Percentiles rank a stretch among this genome's conserved stretches.
Evolutionary conservation across 2,888 invertebrate genomes (phyloP).

Genomic region (Toxonevra muliebris): DNA sequence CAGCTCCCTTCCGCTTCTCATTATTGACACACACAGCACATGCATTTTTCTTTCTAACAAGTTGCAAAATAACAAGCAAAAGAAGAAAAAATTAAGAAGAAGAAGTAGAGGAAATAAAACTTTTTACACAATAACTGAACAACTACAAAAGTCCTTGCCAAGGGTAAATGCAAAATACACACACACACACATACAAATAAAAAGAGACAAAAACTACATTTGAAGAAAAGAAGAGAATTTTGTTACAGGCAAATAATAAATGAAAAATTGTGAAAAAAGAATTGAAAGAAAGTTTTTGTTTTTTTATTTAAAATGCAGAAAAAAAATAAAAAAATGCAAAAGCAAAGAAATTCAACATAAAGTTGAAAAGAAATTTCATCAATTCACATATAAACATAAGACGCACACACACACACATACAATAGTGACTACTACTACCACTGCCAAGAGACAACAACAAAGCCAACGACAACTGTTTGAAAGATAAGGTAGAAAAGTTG

Average conservation of each 20-base stretch:
- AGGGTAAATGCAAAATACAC: constrained; percentile 57
- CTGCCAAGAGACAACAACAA: background rate
- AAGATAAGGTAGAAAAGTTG: too few species aligned
- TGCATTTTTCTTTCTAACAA: constrained; percentile 8
- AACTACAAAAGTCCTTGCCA: constrained; percentile 56
- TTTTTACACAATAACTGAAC: constrained; percentile 36
- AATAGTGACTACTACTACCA: background rate
- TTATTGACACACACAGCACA: too few species aligned
- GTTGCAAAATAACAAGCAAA: constrained; percentile 14
- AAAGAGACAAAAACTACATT: constrained; percentile 41
- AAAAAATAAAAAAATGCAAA: constrained; percentile 39
- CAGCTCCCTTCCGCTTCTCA: too few species aligned
- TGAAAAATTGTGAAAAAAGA: constrained; percentile 21
- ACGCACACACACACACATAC: constrained; percentile 7
- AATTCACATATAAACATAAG: background rate
- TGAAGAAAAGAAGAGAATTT: constrained; percentile 16
- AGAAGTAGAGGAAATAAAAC: constrained; percentile 56
- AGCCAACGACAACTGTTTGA: background rate
- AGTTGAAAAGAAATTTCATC: constrained; percentile 15
- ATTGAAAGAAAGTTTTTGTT: constrained; percentile 28
- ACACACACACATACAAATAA: constrained; percentile 9
- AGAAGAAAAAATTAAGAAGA: constrained; percentile 40
- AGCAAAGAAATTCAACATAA: constrained; percentile 9
- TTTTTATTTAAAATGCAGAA: constrained; percentile 20
- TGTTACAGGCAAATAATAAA: background rate